Percentiles rank a stretch among this genome's conserved stretches.
Conservation (phyloP, 1,140 invertebrate genomes). For the Pseudomyrmex concolor region DNA sequence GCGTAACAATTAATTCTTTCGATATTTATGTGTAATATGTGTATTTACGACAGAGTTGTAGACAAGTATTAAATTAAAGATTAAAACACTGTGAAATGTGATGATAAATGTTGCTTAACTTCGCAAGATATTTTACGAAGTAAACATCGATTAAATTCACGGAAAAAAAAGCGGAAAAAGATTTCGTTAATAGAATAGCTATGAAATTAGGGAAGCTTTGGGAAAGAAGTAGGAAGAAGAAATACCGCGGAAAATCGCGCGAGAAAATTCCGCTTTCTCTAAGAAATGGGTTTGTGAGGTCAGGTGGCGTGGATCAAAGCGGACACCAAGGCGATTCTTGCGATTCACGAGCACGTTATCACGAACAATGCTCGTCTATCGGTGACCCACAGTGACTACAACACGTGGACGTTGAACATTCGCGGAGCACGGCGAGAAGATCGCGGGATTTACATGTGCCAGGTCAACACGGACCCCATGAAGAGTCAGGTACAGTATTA, state of each 20-base stretch:
- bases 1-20: constrained; percentile 19
- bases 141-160: not conserved
- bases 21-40: not conserved
- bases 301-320: constrained; percentile 97
- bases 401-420: constrained; percentile 95
- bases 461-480: constrained; percentile 97
- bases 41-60: too few species aligned
- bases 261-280: constrained; percentile 35
- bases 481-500: constrained; percentile 91
- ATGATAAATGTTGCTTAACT: not conserved
- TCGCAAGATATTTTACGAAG: not conserved
- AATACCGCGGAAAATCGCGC: not conserved
- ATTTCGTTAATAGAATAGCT: constrained; percentile 9
- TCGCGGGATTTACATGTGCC: constrained; percentile 95
- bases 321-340: constrained; percentile 95
- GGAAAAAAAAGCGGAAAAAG: not conserved
- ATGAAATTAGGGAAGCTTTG: constrained; percentile 36
- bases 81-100: too few species aligned
- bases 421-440: constrained; percentile 92
- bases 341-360: constrained; percentile 96
- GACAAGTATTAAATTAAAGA: too few species aligned
- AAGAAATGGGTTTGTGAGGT: constrained; percentile 74
- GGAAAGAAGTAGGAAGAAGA: not conserved
- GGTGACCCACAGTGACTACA: constrained; percentile 94
- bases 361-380: constrained; percentile 94